A percentile compares a stretch with the other conserved stretches of the same genome.
Evolutionary conservation across 2,113 vertebrate genomes (phyloP).

Genomic region (Myrmecobius fasciatus): DNA sequence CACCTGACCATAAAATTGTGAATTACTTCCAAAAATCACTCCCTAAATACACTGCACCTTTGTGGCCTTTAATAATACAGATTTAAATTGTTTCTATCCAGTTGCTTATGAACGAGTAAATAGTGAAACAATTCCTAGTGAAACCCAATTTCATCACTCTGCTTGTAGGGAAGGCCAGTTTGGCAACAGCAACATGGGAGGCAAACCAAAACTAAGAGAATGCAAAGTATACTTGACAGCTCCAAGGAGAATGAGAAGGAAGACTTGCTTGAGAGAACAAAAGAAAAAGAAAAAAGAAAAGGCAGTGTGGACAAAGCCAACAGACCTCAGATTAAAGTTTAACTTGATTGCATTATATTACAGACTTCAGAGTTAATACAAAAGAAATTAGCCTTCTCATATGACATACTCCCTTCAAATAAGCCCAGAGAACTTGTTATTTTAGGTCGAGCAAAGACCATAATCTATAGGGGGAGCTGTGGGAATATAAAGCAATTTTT

Average conservation of each 20-base stretch:
- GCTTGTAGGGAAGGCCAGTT: conserved; percentile 12
- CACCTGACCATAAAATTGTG: conserved; percentile 66
- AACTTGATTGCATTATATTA: not conserved
- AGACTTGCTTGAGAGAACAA: not conserved
- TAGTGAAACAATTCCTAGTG: conserved; percentile 37
- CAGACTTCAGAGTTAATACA: not conserved
- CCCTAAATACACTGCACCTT: conserved; percentile 44
- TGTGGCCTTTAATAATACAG: conserved; percentile 31
- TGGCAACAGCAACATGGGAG: conserved; percentile 21
- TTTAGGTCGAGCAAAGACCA: not conserved
- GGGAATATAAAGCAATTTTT: not conserved
- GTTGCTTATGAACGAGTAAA: conserved; percentile 10
- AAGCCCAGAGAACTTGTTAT: not conserved
- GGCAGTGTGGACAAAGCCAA: not conserved
- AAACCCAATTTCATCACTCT: conserved; percentile 43
- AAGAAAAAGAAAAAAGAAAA: not conserved
- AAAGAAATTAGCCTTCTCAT: not conserved
- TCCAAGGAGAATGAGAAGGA: not conserved
- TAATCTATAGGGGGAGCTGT: not conserved
- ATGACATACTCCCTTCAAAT: not conserved
- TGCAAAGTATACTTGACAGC: not conserved
- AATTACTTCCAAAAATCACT: conserved; percentile 59
- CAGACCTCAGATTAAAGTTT: not conserved
- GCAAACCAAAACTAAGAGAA: not conserved
- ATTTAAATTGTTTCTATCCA: conserved; percentile 44